Percentiles rank a stretch among this genome's conserved stretches.
These are phyloP conservation scores for Pocota personata DNA, from an alignment of 2,888 invertebrate species.

Conservation along the genomic window DNA sequence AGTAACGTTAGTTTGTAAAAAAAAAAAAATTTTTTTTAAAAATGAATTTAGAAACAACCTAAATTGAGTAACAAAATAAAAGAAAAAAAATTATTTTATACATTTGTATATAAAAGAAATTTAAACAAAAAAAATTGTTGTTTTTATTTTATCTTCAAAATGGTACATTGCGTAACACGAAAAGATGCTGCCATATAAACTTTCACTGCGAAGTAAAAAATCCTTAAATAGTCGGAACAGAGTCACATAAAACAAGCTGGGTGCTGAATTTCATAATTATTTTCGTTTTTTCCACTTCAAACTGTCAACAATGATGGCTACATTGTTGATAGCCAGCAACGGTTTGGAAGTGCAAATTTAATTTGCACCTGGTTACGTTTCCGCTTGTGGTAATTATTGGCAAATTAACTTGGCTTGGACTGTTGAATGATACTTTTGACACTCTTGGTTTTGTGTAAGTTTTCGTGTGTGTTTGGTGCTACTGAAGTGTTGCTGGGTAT, in stretches of 20 bases:
- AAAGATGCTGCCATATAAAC: not conserved
- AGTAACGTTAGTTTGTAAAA: slow-evolving; percentile 35
- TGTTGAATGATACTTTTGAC: slow-evolving; percentile 22
- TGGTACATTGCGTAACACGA: not conserved
- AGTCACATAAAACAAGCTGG: not conserved
- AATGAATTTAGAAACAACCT: slow-evolving; percentile 49
- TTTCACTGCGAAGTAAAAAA: slow-evolving; percentile 27
- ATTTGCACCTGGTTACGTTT: slow-evolving; percentile 66
- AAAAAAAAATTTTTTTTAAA: slow-evolving; percentile 8
- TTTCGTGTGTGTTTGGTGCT: slow-evolving; percentile 48
- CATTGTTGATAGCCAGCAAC: slow-evolving; percentile 19
- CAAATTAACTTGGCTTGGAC: slow-evolving; percentile 25
- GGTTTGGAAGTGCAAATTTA: slow-evolving; percentile 28
- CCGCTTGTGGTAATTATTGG: slow-evolving; percentile 61
- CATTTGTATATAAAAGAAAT: slow-evolving; percentile 52
- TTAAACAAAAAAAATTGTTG: not conserved
- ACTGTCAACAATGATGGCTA: slow-evolving; percentile 40
- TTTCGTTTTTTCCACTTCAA: not conserved
- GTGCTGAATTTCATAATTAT: not conserved
- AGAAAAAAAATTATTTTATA: slow-evolving; percentile 59
- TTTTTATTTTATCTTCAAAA: not conserved
- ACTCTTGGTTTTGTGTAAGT: slow-evolving; percentile 44
- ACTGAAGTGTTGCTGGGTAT: slow-evolving; percentile 25
- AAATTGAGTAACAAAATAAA: slow-evolving; percentile 55
- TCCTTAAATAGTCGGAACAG: not conserved